Evolutionary conservation across 2,797 vertebrate species (phyloP), one percentile per base, ranked within the genome.

Genomic region (Bufotes viridis): DNA sequence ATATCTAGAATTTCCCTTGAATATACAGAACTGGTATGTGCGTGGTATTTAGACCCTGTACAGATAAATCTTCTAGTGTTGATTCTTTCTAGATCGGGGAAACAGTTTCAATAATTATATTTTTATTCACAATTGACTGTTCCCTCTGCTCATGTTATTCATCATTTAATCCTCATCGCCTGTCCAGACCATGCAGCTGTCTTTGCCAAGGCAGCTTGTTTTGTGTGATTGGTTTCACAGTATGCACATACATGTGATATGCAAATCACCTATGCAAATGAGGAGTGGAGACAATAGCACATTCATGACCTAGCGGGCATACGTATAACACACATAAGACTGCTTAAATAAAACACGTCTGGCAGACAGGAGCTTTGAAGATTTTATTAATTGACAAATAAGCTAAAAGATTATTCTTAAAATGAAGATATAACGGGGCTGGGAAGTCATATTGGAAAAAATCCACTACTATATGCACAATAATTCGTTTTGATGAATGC

Each of bases 231-330:
- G 84, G 84, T 85, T 85, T 85, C 84, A 85, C 74, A 85, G 84
- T 61, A 78, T 85, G 84, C 84, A 85, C 84, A 85, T 85, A 72
- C 75, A 76, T 85, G 84, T 78, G 74, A 85, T 85, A 85, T 85
- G 84, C 84, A 85, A 85, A 85, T 85, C 2, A 9, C 10, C 3
- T 53, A 85, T 85, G 84, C 74, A 65, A 85, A 85, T 85, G n/a
- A 63, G 60, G 58, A 61, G 51, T 12, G 53, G 58, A 55, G 13
- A 78, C 72, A 85, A 61, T 85, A 78, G 76, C 72, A 85, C 84
- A 85, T 85, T 85, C 74, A 67, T 78, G 84, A 76, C 72, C 84
- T 85, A 42, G 24, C 22, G 72, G 12, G 72, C 84, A 63, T 22
- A 78, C 58, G n/a, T 55, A 78, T 65, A 24, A 78, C 51, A 55